phyloP scores from a whole-genome alignment of 2,888 invertebrate species.

The Ectobius pallidus region DNA sequence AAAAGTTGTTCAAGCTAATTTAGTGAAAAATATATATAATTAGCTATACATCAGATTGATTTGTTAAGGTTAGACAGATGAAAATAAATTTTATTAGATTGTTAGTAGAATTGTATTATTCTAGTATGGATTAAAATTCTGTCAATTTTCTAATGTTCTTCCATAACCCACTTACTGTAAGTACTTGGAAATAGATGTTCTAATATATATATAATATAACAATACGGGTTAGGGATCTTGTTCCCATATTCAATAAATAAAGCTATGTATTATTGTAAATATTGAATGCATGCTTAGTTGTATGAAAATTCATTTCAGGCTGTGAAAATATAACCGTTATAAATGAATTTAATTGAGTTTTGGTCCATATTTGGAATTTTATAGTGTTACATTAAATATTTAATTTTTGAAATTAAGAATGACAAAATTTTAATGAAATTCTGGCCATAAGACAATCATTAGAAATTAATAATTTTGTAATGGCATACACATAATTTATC shows the following conservation, averaged over 20 bases:
- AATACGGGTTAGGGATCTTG: not conserved
- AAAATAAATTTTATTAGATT: too few relatives aligned
- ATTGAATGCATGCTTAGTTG: not conserved
- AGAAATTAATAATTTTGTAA: not conserved
- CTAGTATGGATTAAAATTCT: not conserved
- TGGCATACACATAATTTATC: not conserved
- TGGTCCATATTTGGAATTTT: not conserved
- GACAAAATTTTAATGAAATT: not conserved
- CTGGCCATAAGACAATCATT: not conserved
- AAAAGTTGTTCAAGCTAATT: too few relatives aligned
- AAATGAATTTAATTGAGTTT: not conserved
- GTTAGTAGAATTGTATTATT: too few relatives aligned
- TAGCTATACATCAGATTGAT: too few relatives aligned
- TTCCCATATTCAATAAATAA: not conserved
- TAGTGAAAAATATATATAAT: too few relatives aligned
- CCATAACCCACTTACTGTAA: not conserved
- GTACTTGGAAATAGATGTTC: not conserved
- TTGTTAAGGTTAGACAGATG: too few relatives aligned
- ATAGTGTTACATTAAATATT: not conserved
- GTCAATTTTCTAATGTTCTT: slow-evolving; percentile 7
- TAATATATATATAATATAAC: not conserved
- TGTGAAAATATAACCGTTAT: not conserved
- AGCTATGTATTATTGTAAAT: not conserved
- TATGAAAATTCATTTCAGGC: slow-evolving; percentile 5
- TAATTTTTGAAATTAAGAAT: not conserved